A percentile compares a stretch with the other conserved stretches of the same genome.
These are phyloP conservation scores for Sycophila sp. DNA, from an alignment of 1,140 invertebrate species.

Conservation along the genomic window DNA sequence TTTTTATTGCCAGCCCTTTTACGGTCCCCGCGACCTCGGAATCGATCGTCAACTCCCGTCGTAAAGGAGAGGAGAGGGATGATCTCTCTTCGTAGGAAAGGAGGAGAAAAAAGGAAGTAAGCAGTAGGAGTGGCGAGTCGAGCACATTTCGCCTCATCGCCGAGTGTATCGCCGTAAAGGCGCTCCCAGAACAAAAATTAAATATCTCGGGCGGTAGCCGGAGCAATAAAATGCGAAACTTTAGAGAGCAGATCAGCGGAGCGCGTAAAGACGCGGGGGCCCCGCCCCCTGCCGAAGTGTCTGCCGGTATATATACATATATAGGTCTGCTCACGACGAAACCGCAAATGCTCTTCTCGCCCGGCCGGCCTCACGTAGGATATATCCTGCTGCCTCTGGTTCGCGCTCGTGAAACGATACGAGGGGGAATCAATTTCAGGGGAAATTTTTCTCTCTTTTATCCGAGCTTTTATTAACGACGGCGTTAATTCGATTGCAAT, in stretches of 20 bases:
- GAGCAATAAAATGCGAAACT: slow-evolving; percentile 57
- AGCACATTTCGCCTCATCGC: slow-evolving; percentile 7
- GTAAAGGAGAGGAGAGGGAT: no score
- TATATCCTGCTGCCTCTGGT: not conserved
- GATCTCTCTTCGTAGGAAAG: slow-evolving; percentile 26
- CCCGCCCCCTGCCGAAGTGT: not conserved
- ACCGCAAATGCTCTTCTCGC: not conserved
- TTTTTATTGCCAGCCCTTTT: slow-evolving; percentile 34
- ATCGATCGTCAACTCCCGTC: slow-evolving; percentile 28
- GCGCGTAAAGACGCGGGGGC: slow-evolving; percentile 38
- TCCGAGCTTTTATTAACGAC: no score
- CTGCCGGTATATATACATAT: no score
- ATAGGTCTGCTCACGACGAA: no score
- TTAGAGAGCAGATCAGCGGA: slow-evolving; percentile 51
- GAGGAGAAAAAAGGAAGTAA: not conserved
- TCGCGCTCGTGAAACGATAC: not conserved
- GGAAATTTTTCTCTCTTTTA: no score
- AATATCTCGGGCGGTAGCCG: slow-evolving; percentile 55
- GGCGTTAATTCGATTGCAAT: no score
- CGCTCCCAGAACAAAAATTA: slow-evolving; percentile 56
- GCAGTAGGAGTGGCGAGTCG: not conserved
- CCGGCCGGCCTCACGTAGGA: no score
- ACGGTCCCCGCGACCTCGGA: slow-evolving; percentile 23
- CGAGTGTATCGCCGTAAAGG: slow-evolving; percentile 52
- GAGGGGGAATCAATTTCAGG: not conserved